Base-by-base conservation (phyloP, 2,797 vertebrate genomes). In the Gobionotothen gibberifrons region DNA sequence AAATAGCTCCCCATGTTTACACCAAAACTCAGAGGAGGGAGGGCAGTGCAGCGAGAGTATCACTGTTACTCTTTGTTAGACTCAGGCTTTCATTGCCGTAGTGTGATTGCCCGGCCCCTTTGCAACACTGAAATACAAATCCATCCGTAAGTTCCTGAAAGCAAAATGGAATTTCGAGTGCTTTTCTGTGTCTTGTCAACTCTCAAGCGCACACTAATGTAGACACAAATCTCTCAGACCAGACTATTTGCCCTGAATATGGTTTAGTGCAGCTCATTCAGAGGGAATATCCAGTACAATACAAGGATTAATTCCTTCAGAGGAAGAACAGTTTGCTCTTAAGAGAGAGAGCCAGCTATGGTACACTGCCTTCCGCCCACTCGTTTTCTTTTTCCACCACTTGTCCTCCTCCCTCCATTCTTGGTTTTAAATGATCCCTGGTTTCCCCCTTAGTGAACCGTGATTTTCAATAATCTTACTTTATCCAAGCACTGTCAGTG, bases 1-100 rank as follows among this genome's bases (percentile, higher is more conserved):
- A 92, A 89, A 93, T 90, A 92, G 85, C 85, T 52, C 65, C 36
- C 29, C 26, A 11, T 85, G 87, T 90, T 93, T 90, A 88, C 82
- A 84, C 62, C 82, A 64, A 66, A 76, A 79, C 73, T 57, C 15
- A 21, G 57, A 62, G 70, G 66, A 80, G 78, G 69, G 51, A 72
- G 74, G 74, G 72, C 70, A 7, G 69, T n/a, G 75, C 74, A 57
- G 72, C 42, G 16, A 3, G 59, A 69, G 78, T 64, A 88, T 89
- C 82, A 81, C 75, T 69, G 61, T 79, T 85, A 70, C 44, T 47
- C 73, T 86, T 81, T 87, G 80, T 87, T 74, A 59, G 55, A 61
- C 63, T 75, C 74, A 17, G 60, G 44, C 60, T 75, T 75, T 72
- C 68, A 64, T 71, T 74, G 78, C 85, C 72, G 52, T 53, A 26